phyloP scores from a whole-genome alignment of 2,113 vertebrate genomes.

The Helogale parvula region DNA sequence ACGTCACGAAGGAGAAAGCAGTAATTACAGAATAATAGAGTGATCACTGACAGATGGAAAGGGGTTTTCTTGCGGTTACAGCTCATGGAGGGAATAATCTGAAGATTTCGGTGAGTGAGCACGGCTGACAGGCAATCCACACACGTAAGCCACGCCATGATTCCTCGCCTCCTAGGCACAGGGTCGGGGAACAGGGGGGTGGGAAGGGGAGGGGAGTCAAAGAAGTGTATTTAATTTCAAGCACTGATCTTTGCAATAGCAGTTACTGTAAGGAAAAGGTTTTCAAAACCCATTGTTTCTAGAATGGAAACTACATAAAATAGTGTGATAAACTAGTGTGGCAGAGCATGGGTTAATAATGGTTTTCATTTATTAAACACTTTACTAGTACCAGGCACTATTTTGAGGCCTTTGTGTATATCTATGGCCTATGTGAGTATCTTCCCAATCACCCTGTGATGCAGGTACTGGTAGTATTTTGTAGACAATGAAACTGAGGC shows the following conservation, averaged over 20 bases:
- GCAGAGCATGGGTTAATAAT: not conserved
- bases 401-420: not conserved
- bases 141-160: not conserved
- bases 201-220: not conserved
- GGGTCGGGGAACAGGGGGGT: not conserved
- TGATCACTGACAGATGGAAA: conserved; percentile 48
- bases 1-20: conserved; percentile 44
- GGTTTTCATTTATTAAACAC: not conserved
- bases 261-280: not conserved
- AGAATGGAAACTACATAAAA: not conserved
- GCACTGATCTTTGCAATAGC: not conserved
- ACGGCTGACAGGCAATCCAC: not conserved
- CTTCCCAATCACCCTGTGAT: not conserved
- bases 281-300: not conserved
- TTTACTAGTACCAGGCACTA: not conserved
- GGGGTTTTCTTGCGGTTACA: conserved; percentile 20
- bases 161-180: not conserved
- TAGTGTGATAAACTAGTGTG: not conserved
- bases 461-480: not conserved
- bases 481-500: not conserved
- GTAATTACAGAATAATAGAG: conserved; percentile 64
- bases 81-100: conserved; percentile 17
- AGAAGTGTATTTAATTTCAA: not conserved
- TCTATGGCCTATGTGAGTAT: not conserved
- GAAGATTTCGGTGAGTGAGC: not conserved